Conservation (phyloP, 2,113 vertebrate genomes). For the Pollimyrus isidori region DNA sequence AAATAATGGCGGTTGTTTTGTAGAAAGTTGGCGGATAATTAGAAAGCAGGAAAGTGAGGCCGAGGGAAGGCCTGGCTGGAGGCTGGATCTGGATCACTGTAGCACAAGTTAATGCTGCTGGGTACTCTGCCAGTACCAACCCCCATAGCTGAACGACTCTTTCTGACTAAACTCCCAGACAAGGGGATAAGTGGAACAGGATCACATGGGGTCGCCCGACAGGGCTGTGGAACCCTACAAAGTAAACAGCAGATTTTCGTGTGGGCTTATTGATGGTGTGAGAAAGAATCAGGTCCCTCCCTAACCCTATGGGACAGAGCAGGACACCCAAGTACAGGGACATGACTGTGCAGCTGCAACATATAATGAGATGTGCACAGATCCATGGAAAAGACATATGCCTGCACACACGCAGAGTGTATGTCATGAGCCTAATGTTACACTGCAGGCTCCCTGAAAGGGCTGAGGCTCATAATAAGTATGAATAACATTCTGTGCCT, state of each 20-base stretch:
- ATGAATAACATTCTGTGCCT: conserved; percentile 64
- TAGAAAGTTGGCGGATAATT: conserved; percentile 7
- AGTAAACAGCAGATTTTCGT: not conserved
- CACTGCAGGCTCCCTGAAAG: conserved; percentile 68
- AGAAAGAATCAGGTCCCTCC: not conserved
- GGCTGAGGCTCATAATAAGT: conserved; percentile 68
- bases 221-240: not conserved
- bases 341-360: not conserved
- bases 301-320: not conserved
- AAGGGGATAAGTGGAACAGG: not conserved
- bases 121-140: not conserved
- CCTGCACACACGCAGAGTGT: conserved; percentile 23
- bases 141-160: not conserved
- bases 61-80: not conserved
- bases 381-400: conserved; percentile 35
- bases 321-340: not conserved
- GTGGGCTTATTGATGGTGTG: not conserved
- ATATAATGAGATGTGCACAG: not conserved
- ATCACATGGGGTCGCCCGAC: not conserved
- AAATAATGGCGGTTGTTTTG: not conserved
- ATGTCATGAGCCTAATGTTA: conserved; percentile 51
- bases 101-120: not conserved
- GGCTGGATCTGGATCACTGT: not conserved
- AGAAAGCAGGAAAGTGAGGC: not conserved
- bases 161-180: not conserved